phyloP scores from a whole-genome alignment of 2,113 vertebrate genomes.

The Hemiprocne comata region DNA sequence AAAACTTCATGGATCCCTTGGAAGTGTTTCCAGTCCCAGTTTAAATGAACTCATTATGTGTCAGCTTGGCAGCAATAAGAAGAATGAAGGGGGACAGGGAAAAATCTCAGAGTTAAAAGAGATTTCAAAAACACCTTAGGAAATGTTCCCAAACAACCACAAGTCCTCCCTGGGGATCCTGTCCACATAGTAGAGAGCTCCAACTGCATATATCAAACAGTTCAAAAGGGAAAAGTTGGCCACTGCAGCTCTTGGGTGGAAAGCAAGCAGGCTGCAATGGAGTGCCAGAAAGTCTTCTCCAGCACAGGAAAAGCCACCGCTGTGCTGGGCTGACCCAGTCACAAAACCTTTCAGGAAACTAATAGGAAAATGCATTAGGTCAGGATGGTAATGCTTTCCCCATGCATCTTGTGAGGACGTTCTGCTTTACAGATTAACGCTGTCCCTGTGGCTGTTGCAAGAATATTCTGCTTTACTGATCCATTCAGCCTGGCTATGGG shows the following conservation, averaged over 20 bases:
- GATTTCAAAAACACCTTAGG: conserved; percentile 54
- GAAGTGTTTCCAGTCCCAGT: neutral
- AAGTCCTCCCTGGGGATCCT: neutral
- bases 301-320: neutral
- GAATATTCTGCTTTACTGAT: neutral
- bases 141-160: conserved; percentile 42
- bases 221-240: conserved; percentile 18
- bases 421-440: neutral
- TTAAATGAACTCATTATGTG: conserved; percentile 31
- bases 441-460: neutral
- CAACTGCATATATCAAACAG: neutral
- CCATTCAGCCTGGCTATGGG: neutral
- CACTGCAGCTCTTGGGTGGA: neutral
- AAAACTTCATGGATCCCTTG: neutral
- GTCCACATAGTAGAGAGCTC: neutral
- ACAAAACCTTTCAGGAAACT: conserved; percentile 22
- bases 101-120: conserved; percentile 5
- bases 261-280: neutral
- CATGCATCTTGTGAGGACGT: neutral
- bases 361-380: neutral
- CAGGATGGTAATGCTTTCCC: neutral
- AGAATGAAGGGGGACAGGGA: neutral
- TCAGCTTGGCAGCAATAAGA: neutral
- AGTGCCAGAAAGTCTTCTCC: neutral
- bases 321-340: neutral